phyloP scores from a whole-genome alignment of 2,797 vertebrate species.

The Capromys pilorides region DNA sequence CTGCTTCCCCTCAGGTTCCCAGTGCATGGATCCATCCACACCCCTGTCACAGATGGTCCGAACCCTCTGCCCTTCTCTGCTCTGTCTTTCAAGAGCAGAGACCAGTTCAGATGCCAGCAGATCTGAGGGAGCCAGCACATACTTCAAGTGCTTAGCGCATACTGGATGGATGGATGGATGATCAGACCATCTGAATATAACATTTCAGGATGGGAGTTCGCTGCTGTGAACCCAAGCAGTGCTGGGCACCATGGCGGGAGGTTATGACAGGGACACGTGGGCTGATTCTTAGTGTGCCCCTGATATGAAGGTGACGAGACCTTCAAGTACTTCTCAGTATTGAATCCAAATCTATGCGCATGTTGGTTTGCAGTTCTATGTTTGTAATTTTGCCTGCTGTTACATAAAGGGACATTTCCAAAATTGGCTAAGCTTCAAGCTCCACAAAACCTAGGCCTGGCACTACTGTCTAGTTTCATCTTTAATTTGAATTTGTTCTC shows the following conservation, averaged over 20 bases:
- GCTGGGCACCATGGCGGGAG: neutral
- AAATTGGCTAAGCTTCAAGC: neutral
- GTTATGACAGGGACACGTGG: neutral
- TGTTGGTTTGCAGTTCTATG: neutral
- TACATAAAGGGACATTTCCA: neutral
- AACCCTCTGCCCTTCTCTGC: neutral
- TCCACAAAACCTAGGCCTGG: neutral
- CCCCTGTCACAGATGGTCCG: neutral
- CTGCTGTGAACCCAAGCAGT: neutral
- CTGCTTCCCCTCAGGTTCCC: neutral
- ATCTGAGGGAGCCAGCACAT: neutral
- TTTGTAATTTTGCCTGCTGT: conserved; percentile 4
- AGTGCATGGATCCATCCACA: neutral
- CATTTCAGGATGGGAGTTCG: neutral
- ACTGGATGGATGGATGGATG: neutral
- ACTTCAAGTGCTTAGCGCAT: neutral
- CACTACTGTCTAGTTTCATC: neutral
- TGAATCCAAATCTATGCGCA: neutral
- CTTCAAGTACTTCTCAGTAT: neutral
- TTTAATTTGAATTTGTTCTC: conserved; percentile 40
- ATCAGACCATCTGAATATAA: neutral
- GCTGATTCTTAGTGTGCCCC: neutral
- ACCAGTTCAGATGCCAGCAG: neutral
- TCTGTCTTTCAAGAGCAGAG: neutral
- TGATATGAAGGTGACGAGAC: neutral